phyloP scores from a whole-genome alignment of 2,113 vertebrate genomes.

The Galemys pyrenaicus region DNA sequence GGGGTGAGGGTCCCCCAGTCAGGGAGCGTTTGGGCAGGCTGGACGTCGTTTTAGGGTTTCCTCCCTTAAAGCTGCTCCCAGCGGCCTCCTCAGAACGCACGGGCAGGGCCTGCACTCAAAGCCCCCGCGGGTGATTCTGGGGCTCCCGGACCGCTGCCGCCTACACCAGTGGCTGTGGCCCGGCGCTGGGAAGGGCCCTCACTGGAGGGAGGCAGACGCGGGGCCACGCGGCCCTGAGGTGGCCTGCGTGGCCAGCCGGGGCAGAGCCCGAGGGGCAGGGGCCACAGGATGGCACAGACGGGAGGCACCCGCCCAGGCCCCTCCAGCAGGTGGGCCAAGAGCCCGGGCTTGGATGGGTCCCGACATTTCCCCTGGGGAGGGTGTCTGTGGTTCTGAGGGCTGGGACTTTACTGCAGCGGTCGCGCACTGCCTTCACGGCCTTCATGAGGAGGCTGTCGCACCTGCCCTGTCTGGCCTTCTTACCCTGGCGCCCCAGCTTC shows the following conservation, averaged over 20 bases:
- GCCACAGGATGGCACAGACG: too few relatives aligned
- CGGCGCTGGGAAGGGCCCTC: not conserved
- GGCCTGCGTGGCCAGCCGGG: not conserved
- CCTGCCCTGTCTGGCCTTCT: not conserved
- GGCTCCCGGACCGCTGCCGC: too few relatives aligned
- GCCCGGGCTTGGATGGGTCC: too few relatives aligned
- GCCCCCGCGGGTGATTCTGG: not conserved
- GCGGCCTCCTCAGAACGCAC: not conserved
- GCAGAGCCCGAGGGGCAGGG: too few relatives aligned
- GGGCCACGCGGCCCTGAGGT: fast-evolving
- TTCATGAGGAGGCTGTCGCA: not conserved
- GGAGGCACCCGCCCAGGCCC: not conserved
- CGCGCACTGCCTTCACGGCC: not conserved
- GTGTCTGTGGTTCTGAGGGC: not conserved
- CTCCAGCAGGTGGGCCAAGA: too few relatives aligned
- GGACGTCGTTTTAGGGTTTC: not conserved
- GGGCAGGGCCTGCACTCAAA: fast-evolving
- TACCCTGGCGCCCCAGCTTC: too few relatives aligned
- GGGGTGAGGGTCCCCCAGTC: too few relatives aligned
- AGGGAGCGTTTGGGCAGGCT: not conserved
- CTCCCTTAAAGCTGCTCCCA: not conserved
- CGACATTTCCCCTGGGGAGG: too few relatives aligned
- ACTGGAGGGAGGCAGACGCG: too few relatives aligned
- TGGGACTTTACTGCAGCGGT: not conserved
- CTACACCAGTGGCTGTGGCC: too few relatives aligned